These are phyloP conservation scores for Apis florea DNA, from an alignment of 1,140 invertebrate species.

Conservation along the genomic window DNA sequence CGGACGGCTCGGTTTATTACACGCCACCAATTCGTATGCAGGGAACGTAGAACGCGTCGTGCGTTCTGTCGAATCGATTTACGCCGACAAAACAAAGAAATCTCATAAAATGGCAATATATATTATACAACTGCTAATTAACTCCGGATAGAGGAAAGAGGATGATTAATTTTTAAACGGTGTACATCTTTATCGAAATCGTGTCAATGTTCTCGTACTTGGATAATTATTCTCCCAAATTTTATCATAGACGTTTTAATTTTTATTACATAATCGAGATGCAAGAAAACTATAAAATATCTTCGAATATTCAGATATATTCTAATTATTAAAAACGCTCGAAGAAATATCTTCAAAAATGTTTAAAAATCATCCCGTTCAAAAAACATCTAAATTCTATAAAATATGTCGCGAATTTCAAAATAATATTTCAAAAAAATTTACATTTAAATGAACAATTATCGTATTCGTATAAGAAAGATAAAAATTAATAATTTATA, in stretches of 20 bases:
- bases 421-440: no score
- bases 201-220: neutral
- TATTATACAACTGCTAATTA: slow-evolving; percentile 2
- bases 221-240: neutral
- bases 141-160: neutral
- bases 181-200: neutral
- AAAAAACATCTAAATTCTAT: no score
- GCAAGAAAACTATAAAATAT: no score
- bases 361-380: no score
- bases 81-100: neutral
- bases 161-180: neutral
- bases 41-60: neutral
- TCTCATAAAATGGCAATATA: neutral
- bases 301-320: no score
- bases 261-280: no score
- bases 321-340: no score
- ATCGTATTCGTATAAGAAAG: no score
- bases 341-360: no score
- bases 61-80: slow-evolving; percentile 11
- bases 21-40: slow-evolving; percentile 7
- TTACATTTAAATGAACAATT: no score
- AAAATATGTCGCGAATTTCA: no score
- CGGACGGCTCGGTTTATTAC: slow-evolving; percentile 15
- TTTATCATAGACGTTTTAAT: neutral
- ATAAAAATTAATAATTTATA: no score